A percentile compares a stretch with the other conserved stretches of the same genome.
Evolutionary conservation across 2,113 vertebrate genomes (phyloP).

Genomic region (Danionella cerebrum): DNA sequence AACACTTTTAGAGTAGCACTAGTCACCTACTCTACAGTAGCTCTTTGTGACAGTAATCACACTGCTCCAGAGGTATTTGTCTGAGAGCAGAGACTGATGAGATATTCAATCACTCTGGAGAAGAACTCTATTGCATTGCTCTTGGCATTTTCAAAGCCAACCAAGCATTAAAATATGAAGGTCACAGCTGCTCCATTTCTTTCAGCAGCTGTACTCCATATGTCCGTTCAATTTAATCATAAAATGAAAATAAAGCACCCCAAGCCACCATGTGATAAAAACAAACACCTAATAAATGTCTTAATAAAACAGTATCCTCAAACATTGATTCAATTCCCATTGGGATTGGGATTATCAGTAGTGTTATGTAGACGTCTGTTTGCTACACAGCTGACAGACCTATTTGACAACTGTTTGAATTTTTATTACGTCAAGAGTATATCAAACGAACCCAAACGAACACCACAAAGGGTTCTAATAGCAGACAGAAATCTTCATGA

Average conservation of each 20-base stretch:
- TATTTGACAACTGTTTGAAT: too few species aligned
- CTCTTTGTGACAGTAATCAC: neutral
- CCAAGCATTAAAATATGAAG: slow-evolving; percentile 20
- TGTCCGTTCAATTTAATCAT: neutral
- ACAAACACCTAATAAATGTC: too few species aligned
- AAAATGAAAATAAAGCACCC: neutral
- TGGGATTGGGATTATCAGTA: too few species aligned
- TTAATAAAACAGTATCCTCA: too few species aligned
- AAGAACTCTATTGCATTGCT: neutral
- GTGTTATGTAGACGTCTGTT: too few species aligned
- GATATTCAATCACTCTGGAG: neutral
- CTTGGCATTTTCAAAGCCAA: slow-evolving; percentile 17
- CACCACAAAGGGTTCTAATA: too few species aligned
- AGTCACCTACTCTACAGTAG: neutral
- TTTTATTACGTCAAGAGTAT: too few species aligned
- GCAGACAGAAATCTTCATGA: too few species aligned
- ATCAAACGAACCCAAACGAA: too few species aligned
- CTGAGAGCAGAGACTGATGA: neutral
- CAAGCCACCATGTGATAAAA: neutral
- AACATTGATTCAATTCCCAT: too few species aligned
- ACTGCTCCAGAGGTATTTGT: neutral
- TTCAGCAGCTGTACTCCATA: slow-evolving; percentile 1
- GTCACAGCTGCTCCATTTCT: neutral
- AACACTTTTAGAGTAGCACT: neutral
- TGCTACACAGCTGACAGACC: too few species aligned